Evolutionary conservation across 2,113 vertebrate species (phyloP), one percentile per base, ranked within the genome.

Genomic region (Furnarius figulus): DNA sequence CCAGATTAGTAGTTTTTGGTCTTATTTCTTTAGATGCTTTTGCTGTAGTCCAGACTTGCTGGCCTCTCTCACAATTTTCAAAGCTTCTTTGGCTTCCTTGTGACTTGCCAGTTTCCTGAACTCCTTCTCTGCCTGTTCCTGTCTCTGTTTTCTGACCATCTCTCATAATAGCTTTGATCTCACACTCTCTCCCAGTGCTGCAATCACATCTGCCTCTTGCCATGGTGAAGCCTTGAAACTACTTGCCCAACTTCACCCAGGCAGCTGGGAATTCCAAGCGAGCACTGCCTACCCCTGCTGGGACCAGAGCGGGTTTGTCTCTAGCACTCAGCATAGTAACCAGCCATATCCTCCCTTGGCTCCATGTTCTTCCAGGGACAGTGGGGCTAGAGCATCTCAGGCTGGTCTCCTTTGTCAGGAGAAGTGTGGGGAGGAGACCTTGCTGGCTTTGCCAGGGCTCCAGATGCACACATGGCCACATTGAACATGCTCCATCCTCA

Each of bases 291-390:
- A 56, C 15, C 62, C 31, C 55, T 75, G 30, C 30, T 1, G 3
- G 17, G 7, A 67, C 30, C 1, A 1, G 46, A 59, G 47, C 22
- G 35, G 25, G 53, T 86, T 74, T 55, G 35, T 25, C 46, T 47
- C 21, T 27, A 67, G 30, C 1, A 7, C 15, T 9, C 1, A 0
- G 16, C 49, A 23, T 22, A 67, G 21, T 37, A 85, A 59, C 21
- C 8, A 52, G 30, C 14, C 13, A 39, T 28, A 28, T 39, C 37
- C 25, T 62, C 11, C 21, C 10, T n/a, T 23, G 13, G 9, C 44
- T 56, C 23, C 10, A 8, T n/a, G 12, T 58, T 37, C 37, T 71
- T 68, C 31, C 31, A 62, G 10, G 9, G 11, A 20, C 39, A 61
- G 46, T 44, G 13, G 3, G 13, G 37, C 30, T 16, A 37, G 6